A percentile compares a stretch with the other conserved stretches of the same genome.
Evolutionary conservation across 2,888 invertebrate species (phyloP).

Genomic region (Eupithecia vulgata): DNA sequence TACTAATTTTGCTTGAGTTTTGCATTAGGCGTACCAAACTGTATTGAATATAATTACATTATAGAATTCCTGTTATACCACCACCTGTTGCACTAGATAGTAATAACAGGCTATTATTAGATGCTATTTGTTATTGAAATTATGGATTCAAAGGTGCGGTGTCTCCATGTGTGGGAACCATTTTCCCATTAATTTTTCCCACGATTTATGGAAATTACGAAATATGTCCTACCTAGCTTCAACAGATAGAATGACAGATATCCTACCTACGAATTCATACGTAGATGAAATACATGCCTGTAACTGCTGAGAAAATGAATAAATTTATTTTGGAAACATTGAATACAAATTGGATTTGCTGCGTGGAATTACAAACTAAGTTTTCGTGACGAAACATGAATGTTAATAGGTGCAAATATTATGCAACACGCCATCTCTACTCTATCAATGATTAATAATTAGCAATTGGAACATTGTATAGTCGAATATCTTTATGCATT

Average conservation of each 20-base stretch:
- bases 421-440: slow-evolving; percentile 2
- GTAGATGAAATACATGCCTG: not conserved
- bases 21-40: too few species aligned
- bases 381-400: slow-evolving; percentile 19
- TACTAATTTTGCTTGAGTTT: too few species aligned
- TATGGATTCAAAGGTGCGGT: slow-evolving; percentile 6
- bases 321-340: slow-evolving; percentile 10
- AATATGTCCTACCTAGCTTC: not conserved
- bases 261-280: too few species aligned
- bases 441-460: not conserved
- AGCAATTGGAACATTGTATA: not conserved
- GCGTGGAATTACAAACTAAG: slow-evolving; percentile 19
- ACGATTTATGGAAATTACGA: not conserved
- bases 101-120: too few species aligned
- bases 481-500: not conserved
- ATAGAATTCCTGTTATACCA: too few species aligned
- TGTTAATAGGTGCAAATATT: slow-evolving; percentile 4
- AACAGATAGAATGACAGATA: not conserved
- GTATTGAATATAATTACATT: too few species aligned
- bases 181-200: not conserved
- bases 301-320: not conserved
- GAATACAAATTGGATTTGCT: slow-evolving; percentile 16
- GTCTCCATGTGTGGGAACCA: not conserved
- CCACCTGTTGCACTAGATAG: too few species aligned
- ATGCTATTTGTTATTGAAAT: slow-evolving; percentile 26